A percentile compares a stretch with the other conserved stretches of the same genome.
These are phyloP conservation scores for Drosophila arizonae DNA, from an alignment of 1,140 invertebrate species.

Conservation along the genomic window DNA sequence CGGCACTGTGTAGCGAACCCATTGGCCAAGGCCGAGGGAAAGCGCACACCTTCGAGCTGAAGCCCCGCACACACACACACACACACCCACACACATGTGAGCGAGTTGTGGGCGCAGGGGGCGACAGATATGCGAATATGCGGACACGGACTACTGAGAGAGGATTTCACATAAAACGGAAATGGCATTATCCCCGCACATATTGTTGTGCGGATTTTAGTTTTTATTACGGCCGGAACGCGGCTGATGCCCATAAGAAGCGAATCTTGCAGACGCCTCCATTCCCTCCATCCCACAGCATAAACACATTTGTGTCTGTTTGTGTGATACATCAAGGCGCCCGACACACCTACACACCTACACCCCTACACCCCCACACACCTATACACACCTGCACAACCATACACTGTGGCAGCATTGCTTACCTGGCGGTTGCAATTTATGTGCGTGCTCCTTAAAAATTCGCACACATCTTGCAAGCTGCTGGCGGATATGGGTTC, in stretches of 20 bases:
- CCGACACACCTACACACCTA: constrained; percentile 7
- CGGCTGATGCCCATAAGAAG: constrained; percentile 69
- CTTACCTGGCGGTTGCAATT: constrained; percentile 74
- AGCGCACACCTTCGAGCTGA: constrained; percentile 29
- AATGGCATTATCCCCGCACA: constrained; percentile 81
- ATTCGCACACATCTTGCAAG: constrained; percentile 46
- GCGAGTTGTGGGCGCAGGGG: not conserved
- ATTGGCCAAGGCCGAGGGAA: not conserved
- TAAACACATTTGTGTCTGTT: constrained; percentile 79
- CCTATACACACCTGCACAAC: constrained; percentile 5
- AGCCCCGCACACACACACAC: constrained; percentile 1
- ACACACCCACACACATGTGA: not conserved
- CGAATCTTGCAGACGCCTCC: constrained; percentile 4
- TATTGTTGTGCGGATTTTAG: constrained; percentile 81
- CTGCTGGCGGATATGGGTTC: not conserved
- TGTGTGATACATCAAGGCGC: constrained; percentile 71
- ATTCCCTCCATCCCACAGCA: constrained; percentile 27
- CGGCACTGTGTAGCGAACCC: constrained; percentile 35
- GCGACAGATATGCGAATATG: constrained; percentile 52
- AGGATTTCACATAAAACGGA: constrained; percentile 81
- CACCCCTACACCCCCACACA: constrained; percentile 9
- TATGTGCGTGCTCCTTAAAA: constrained; percentile 70
- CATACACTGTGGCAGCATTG: constrained; percentile 18
- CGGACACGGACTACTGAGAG: constrained; percentile 56
- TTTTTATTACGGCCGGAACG: constrained; percentile 76